Conservation (phyloP, 2,888 invertebrate species). For the Glaucopsyche alexis region DNA sequence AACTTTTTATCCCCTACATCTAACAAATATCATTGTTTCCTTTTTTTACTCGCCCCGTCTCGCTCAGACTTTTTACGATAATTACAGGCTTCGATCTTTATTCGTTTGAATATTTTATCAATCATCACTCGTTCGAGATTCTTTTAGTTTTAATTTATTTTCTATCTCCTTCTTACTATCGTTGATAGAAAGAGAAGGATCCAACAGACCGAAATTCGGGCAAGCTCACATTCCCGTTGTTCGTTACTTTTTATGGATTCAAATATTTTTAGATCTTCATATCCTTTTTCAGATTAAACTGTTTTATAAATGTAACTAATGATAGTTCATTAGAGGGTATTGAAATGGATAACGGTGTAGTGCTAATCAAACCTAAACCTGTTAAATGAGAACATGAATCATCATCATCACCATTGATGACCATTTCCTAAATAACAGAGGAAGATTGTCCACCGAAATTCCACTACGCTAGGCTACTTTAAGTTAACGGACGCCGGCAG, state of each 20-base stretch:
- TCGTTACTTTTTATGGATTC: constrained; percentile 13
- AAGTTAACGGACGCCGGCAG: neutral
- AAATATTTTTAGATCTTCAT: constrained; percentile 10
- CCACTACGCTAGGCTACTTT: neutral
- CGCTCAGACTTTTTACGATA: constrained; percentile 34
- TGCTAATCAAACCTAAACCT: neutral
- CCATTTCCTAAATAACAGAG: neutral
- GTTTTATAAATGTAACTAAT: constrained; percentile 1
- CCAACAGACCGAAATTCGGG: neutral
- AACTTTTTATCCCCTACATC: constrained; percentile 56
- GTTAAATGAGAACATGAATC: neutral
- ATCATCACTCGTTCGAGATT: constrained; percentile 20
- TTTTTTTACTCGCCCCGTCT: constrained; percentile 43
- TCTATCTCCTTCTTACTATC: neutral
- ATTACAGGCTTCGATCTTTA: constrained; percentile 28
- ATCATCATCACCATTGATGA: neutral
- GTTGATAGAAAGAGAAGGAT: neutral
- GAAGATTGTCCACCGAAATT: neutral
- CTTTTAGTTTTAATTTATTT: constrained; percentile 15
- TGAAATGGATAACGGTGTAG: neutral
- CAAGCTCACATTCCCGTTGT: constrained; percentile 3
- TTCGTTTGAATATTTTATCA: constrained; percentile 25
- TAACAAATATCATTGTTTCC: constrained; percentile 51
- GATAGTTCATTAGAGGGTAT: constrained; percentile 5
- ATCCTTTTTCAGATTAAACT: constrained; percentile 8